Evolutionary conservation across 2,113 vertebrate species (phyloP).

Genomic region (Colossoma macropomum): DNA sequence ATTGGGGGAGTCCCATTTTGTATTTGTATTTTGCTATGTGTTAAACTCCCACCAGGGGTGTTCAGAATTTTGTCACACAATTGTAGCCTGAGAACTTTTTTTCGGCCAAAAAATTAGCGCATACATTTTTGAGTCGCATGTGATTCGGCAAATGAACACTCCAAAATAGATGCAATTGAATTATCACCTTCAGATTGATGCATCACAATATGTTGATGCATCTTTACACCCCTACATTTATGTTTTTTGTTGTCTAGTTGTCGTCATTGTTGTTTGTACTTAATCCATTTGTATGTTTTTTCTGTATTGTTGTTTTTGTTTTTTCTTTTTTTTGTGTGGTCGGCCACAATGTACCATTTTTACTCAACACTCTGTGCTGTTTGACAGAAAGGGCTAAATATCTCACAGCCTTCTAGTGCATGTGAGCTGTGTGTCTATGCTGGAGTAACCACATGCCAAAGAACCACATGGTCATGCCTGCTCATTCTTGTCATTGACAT

Average conservation of each 20-base stretch:
- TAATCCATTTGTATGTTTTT: background rate
- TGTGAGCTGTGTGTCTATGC: conserved; percentile 61
- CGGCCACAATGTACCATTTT: background rate
- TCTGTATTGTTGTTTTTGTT: conserved; percentile 57
- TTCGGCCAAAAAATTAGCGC: too few species aligned
- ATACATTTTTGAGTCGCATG: too few species aligned
- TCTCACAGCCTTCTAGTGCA: conserved; percentile 25
- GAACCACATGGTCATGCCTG: conserved; percentile 69
- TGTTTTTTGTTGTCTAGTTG: conserved; percentile 39
- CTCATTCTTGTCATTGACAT: conserved; percentile 66
- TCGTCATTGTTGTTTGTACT: conserved; percentile 34
- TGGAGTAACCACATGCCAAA: conserved; percentile 65
- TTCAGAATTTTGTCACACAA: too few species aligned
- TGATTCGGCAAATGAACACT: too few species aligned
- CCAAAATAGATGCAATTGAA: background rate
- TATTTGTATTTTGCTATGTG: too few species aligned
- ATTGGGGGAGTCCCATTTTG: too few species aligned
- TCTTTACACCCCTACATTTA: conserved; percentile 9
- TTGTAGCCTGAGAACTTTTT: too few species aligned
- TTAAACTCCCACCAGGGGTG: too few species aligned
- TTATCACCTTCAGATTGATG: background rate
- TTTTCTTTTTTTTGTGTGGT: conserved; percentile 53
- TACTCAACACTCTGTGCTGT: background rate
- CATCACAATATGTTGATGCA: background rate
- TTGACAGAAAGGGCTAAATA: conserved; percentile 28